Conservation (phyloP, 2,888 invertebrate species). For the Euzetes globulus region DNA sequence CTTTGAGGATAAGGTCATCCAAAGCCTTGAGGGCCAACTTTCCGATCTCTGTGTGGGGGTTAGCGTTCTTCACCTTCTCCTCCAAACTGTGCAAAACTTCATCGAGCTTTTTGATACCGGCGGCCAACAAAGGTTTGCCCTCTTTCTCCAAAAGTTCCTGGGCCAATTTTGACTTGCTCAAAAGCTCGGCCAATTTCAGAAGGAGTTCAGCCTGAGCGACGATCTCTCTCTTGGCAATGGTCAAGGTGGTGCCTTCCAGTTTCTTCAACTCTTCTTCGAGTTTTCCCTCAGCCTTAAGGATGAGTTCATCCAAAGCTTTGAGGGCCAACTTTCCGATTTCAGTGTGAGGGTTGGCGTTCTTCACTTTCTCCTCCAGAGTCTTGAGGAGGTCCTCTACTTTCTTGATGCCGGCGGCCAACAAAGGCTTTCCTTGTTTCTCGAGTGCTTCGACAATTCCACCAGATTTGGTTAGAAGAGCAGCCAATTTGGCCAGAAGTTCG, state of each 20-base stretch:
- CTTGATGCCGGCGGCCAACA: conserved; percentile 16
- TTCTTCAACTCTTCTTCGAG: conserved; percentile 22
- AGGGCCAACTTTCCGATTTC: conserved; percentile 25
- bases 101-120: conserved; percentile 11
- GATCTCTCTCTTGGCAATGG: background rate
- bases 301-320: background rate
- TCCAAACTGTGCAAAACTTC: background rate
- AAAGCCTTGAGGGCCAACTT: conserved; percentile 12
- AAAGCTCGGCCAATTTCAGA: background rate
- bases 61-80: background rate
- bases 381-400: conserved; percentile 10
- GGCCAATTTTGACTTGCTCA: background rate
- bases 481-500: background rate
- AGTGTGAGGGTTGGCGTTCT: conserved; percentile 2
- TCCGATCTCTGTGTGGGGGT: conserved; percentile 20
- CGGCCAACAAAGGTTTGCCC: conserved; percentile 29
- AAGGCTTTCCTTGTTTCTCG: conserved; percentile 17
- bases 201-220: background rate
- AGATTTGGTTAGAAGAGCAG: background rate
- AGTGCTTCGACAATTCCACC: background rate
- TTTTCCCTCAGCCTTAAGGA: conserved; percentile 2
- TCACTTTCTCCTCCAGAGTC: background rate
- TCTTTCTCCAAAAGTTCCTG: background rate
- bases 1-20: background rate
- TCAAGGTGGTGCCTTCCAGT: background rate